These are phyloP conservation scores for Lamellibrachia columna DNA, from an alignment of 2,888 invertebrate species.

Conservation along the genomic window DNA sequence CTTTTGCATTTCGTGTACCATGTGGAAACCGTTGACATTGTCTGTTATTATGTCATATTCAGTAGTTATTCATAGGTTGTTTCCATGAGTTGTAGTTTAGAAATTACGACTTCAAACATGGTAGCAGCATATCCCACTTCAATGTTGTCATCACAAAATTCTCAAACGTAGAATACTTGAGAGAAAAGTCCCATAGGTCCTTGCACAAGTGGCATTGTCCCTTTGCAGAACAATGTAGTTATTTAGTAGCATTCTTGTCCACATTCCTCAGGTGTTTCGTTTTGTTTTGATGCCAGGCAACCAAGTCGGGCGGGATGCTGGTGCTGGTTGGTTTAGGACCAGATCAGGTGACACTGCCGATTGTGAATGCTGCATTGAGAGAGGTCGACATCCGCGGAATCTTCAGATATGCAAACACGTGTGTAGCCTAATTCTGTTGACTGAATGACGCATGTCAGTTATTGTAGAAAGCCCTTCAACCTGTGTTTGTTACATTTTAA, in stretches of 20 bases:
- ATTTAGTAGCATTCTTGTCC: neutral
- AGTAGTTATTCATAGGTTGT: too few species aligned
- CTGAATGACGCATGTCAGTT: neutral
- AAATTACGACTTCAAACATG: too few species aligned
- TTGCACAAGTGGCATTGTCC: too few species aligned
- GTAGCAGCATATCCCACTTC: too few species aligned
- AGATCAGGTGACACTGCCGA: slow-evolving; percentile 80
- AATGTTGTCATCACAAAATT: too few species aligned
- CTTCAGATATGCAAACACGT: slow-evolving; percentile 80
- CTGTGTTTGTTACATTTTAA: neutral
- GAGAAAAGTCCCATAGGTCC: too few species aligned
- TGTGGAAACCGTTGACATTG: too few species aligned
- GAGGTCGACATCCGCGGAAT: slow-evolving; percentile 94
- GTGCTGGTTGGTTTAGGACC: slow-evolving; percentile 90
- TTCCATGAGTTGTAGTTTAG: too few species aligned
- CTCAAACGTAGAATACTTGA: too few species aligned
- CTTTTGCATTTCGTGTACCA: too few species aligned
- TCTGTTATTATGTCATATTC: too few species aligned
- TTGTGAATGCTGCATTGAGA: slow-evolving; percentile 80
- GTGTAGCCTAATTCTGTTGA: slow-evolving; percentile 36
- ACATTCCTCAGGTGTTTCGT: slow-evolving; percentile 8
- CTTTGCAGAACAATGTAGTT: neutral
- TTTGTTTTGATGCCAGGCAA: slow-evolving; percentile 72
- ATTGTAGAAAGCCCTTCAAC: neutral
- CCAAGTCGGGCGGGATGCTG: slow-evolving; percentile 84